Percentiles rank a stretch among this genome's conserved stretches.
Evolutionary conservation across 2,888 invertebrate species (phyloP).

Genomic region (Lysandra bellargus): DNA sequence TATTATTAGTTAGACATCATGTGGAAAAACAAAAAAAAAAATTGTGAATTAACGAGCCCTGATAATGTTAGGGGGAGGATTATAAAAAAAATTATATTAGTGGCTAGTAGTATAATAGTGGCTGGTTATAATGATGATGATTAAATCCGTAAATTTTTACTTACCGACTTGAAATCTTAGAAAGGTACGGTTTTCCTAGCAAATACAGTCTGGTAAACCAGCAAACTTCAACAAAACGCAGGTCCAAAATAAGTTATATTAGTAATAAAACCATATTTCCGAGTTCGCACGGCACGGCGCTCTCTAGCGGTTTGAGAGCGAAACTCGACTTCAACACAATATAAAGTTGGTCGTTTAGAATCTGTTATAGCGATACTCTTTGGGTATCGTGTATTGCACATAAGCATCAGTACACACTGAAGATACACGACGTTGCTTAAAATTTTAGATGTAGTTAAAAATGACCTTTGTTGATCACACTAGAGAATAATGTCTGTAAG

Average conservation of each 20-base stretch:
- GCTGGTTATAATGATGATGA: too few relatives aligned
- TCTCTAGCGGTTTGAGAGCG: slow-evolving; percentile 12
- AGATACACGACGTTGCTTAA: too few relatives aligned
- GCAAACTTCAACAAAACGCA: background rate
- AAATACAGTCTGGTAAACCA: background rate
- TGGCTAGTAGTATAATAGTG: too few relatives aligned
- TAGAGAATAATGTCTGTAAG: too few relatives aligned
- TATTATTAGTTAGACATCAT: too few relatives aligned
- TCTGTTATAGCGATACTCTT: slow-evolving; percentile 17
- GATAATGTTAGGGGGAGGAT: too few relatives aligned
- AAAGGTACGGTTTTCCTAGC: background rate
- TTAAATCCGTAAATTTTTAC: background rate
- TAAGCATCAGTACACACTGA: background rate
- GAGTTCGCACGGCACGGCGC: background rate
- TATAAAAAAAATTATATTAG: too few relatives aligned
- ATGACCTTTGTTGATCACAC: too few relatives aligned
- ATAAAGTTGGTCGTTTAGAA: slow-evolving; percentile 24
- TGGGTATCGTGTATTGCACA: background rate
- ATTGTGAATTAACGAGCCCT: too few relatives aligned
- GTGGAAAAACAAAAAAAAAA: too few relatives aligned
- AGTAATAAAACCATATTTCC: slow-evolving; percentile 29
- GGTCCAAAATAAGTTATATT: slow-evolving; percentile 1
- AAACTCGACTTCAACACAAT: slow-evolving; percentile 14
- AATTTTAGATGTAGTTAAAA: too few relatives aligned
- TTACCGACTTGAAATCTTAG: background rate